A percentile compares a stretch with the other conserved stretches of the same genome.
phyloP scores from a whole-genome alignment of 1,140 invertebrate species.

The Papilio aristodemus region DNA sequence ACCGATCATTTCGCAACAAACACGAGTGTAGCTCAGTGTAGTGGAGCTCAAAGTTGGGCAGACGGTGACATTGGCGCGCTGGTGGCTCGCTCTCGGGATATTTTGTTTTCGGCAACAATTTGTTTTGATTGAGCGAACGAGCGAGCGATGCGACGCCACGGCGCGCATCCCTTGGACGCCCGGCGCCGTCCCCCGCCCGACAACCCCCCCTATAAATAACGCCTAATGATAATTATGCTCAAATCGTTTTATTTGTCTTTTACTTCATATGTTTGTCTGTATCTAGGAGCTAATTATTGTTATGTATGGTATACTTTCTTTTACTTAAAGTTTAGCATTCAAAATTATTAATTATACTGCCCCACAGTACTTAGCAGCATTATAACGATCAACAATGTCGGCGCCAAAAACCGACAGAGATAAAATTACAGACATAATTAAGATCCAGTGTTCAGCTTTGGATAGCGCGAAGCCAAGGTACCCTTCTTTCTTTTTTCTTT shows the following conservation, averaged over 20 bases:
- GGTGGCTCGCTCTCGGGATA: conserved; percentile 11
- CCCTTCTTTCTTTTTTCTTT: no score
- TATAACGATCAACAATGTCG: no score
- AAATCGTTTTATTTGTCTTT: conserved; percentile 31
- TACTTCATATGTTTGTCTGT: conserved; percentile 17
- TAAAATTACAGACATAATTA: no score
- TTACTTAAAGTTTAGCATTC: no score
- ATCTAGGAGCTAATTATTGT: not conserved
- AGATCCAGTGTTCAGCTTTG: no score
- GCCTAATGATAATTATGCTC: conserved; percentile 31
- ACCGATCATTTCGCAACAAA: conserved; percentile 5
- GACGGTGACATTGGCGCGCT: conserved; percentile 25
- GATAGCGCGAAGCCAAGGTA: no score
- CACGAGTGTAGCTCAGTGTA: not conserved
- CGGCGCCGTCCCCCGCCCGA: conserved; percentile 23
- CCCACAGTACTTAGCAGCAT: no score
- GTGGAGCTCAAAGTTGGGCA: conserved; percentile 15
- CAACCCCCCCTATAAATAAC: conserved; percentile 31
- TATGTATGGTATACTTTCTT: not conserved
- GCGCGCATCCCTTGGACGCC: not conserved
- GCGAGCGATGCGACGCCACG: conserved; percentile 5
- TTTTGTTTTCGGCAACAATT: conserved; percentile 33
- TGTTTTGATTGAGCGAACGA: conserved; percentile 28
- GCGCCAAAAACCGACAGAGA: no score
- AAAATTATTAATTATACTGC: no score